Percentiles rank a stretch among this genome's conserved stretches.
Conservation (phyloP, 2,113 vertebrate species). For the Sphaerodactylus townsendi region DNA sequence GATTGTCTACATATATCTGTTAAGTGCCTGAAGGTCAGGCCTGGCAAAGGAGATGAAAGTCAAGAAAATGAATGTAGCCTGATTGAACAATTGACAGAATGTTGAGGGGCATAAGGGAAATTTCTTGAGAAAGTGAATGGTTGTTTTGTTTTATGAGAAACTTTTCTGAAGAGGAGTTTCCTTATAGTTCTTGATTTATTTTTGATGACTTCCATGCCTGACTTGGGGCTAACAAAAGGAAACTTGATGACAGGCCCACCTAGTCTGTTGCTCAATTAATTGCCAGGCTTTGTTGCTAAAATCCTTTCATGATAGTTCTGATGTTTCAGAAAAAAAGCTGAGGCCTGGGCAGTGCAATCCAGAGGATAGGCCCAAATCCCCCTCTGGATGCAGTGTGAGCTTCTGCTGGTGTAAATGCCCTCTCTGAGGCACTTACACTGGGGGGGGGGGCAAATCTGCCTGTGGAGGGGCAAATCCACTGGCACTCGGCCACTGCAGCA, state of each 20-base stretch:
- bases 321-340: slow-evolving; percentile 2
- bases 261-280: slow-evolving; percentile 6
- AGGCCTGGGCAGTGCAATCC: neutral
- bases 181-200: slow-evolving; percentile 34
- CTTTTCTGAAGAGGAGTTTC: slow-evolving; percentile 29
- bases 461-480: too few species aligned
- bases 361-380: too few species aligned
- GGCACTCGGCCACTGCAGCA: too few species aligned
- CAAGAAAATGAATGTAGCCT: slow-evolving; percentile 41
- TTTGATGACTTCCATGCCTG: slow-evolving; percentile 31
- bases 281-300: slow-evolving; percentile 28
- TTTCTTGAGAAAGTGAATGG: neutral
- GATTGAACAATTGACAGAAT: slow-evolving; percentile 7
- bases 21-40: slow-evolving; percentile 24
- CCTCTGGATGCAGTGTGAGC: too few species aligned
- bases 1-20: slow-evolving; percentile 26
- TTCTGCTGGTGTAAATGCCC: too few species aligned
- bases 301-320: slow-evolving; percentile 29
- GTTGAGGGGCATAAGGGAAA: slow-evolving; percentile 32
- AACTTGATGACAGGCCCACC: slow-evolving; percentile 31
- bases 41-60: slow-evolving; percentile 45
- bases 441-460: too few species aligned
- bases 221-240: slow-evolving; percentile 14
- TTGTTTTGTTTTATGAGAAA: slow-evolving; percentile 5
- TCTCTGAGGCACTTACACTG: too few species aligned